phyloP scores from a whole-genome alignment of 2,113 vertebrate genomes.

The Oxygymnocypris stewartii region DNA sequence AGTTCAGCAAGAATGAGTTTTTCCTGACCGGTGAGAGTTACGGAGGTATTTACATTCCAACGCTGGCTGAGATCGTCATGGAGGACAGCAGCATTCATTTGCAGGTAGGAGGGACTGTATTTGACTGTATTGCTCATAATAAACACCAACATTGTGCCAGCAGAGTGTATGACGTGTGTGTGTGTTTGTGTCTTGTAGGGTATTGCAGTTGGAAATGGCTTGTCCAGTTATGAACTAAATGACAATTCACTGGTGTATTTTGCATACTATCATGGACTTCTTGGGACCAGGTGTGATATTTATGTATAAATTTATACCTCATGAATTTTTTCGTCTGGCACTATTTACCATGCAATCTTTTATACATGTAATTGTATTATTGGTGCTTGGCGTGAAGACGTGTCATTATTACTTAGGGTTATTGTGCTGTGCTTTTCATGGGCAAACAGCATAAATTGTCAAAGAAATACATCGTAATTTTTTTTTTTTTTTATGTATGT shows the following conservation, averaged over 20 bases:
- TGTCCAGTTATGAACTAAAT: constrained; percentile 92
- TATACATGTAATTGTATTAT: not conserved
- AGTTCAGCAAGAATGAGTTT: constrained; percentile 80
- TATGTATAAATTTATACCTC: too few relatives aligned
- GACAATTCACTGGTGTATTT: constrained; percentile 98
- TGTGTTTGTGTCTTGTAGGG: constrained; percentile 74
- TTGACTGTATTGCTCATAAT: not conserved
- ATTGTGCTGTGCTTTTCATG: not conserved
- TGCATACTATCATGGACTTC: constrained; percentile 93
- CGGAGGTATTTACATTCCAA: constrained; percentile 91
- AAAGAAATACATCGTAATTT: too few relatives aligned
- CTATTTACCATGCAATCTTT: not conserved
- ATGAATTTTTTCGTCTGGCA: not conserved
- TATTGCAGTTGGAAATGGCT: constrained; percentile 91
- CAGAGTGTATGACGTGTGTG: not conserved
- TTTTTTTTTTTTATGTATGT: not conserved
- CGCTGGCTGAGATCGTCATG: constrained; percentile 88
- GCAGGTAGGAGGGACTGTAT: constrained; percentile 54
- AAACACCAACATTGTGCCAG: not conserved
- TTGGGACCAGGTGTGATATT: constrained; percentile 79
- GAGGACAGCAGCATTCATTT: constrained; percentile 87
- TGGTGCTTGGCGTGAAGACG: not conserved
- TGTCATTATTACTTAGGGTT: not conserved
- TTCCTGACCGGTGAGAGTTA: constrained; percentile 95
- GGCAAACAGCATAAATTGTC: not conserved